phyloP scores from a whole-genome alignment of 2,797 vertebrate genomes.

The Calcarius lapponicus region DNA sequence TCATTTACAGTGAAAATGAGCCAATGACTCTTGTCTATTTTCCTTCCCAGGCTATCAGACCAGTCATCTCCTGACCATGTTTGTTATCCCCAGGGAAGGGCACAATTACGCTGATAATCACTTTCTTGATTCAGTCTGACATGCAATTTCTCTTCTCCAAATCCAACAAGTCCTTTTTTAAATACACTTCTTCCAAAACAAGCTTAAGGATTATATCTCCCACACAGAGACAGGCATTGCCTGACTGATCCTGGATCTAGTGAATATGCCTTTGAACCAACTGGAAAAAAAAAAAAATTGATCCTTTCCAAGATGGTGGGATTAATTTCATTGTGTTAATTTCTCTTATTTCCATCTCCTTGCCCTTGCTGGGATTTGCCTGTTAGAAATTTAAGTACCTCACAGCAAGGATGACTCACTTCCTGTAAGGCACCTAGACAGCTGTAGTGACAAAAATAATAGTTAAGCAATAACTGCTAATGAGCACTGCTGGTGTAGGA shows the following conservation, averaged over 20 bases:
- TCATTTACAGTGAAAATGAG: constrained; percentile 69
- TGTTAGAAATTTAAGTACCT: neutral
- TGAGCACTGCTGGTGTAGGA: neutral
- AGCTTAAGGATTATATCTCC: neutral
- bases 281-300: neutral
- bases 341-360: neutral
- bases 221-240: neutral
- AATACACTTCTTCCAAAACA: constrained; percentile 10
- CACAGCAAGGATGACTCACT: neutral
- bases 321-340: neutral
- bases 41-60: constrained; percentile 48
- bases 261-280: neutral
- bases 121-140: constrained; percentile 55
- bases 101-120: constrained; percentile 58
- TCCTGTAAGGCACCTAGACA: neutral
- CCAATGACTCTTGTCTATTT: constrained; percentile 57
- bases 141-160: constrained; percentile 37
- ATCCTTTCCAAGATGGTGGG: neutral
- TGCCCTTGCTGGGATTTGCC: neutral
- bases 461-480: neutral
- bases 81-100: constrained; percentile 39
- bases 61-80: constrained; percentile 34
- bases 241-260: neutral
- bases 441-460: neutral
- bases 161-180: constrained; percentile 12